Evolutionary conservation across 2,113 vertebrate species (phyloP).

Genomic region (Agapornis roseicollis): DNA sequence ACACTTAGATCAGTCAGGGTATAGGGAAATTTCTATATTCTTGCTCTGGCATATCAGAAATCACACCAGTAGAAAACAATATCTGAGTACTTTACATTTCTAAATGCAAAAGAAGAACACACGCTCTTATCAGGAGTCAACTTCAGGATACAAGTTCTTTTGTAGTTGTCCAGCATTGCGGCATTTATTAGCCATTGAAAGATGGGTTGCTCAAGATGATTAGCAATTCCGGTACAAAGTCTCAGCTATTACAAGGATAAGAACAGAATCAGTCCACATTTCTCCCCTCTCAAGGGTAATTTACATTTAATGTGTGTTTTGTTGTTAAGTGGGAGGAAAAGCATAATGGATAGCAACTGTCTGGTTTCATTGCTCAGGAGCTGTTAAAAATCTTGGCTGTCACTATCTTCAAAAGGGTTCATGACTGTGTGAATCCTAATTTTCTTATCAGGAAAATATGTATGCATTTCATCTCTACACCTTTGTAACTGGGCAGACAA

Average conservation of each 20-base stretch:
- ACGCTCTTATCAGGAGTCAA: neutral
- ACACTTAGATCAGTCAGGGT: neutral
- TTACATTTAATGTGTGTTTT: conserved; percentile 3
- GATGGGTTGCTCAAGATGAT: neutral
- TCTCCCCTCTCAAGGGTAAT: neutral
- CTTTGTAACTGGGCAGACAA: neutral
- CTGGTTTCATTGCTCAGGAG: neutral
- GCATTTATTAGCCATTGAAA: neutral
- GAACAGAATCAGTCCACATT: neutral
- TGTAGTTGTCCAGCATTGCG: neutral
- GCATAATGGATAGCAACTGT: neutral
- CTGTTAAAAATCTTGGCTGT: neutral
- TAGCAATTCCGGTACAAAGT: conserved; percentile 1
- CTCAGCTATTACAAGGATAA: neutral
- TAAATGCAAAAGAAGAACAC: neutral
- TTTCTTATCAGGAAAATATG: conserved; percentile 15
- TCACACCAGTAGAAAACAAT: neutral
- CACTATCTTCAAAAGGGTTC: neutral
- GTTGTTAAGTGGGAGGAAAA: neutral
- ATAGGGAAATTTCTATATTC: neutral
- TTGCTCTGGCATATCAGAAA: neutral
- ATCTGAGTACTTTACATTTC: neutral
- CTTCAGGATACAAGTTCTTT: neutral
- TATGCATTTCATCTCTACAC: neutral
- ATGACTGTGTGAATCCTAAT: neutral